Conservation (phyloP, 2,888 invertebrate genomes). For the Caradrina clavipalpis region DNA sequence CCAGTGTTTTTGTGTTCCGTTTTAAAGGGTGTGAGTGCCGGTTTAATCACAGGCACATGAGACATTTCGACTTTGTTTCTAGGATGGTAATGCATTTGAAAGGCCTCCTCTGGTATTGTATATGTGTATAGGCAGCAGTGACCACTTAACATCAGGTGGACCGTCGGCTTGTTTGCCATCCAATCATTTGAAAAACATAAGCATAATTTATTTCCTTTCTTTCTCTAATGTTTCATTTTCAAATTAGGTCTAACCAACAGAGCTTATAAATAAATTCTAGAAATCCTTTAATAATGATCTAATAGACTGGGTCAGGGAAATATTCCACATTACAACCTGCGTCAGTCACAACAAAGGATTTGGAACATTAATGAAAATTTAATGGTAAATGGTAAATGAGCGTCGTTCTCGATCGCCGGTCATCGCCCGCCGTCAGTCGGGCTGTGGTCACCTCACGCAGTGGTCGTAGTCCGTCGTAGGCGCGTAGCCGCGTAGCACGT, state of each 20-base stretch:
- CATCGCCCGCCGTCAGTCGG: slow-evolving; percentile 74
- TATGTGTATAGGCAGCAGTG: too few relatives aligned
- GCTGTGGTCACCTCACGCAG: slow-evolving; percentile 65
- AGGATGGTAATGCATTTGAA: too few relatives aligned
- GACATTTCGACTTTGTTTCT: too few relatives aligned
- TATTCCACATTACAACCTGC: slow-evolving; percentile 37
- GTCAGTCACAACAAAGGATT: slow-evolving; percentile 61
- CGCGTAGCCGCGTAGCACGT: slow-evolving; percentile 66
- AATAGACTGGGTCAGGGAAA: slow-evolving; percentile 55
- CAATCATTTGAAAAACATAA: too few relatives aligned
- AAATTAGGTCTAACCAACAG: slow-evolving; percentile 16
- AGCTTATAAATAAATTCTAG: slow-evolving; percentile 29
- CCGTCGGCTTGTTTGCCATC: too few relatives aligned
- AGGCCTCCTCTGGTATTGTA: too few relatives aligned
- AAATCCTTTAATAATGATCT: slow-evolving; percentile 36
- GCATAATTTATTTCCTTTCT: too few relatives aligned
- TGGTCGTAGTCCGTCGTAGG: slow-evolving; percentile 70
- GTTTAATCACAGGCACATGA: too few relatives aligned
- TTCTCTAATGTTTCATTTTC: background rate
- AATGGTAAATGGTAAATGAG: slow-evolving; percentile 68
- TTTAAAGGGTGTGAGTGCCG: too few relatives aligned
- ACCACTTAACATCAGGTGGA: too few relatives aligned
- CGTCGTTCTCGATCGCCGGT: slow-evolving; percentile 67
- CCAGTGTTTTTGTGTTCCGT: too few relatives aligned
- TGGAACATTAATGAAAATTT: slow-evolving; percentile 70